Evolutionary conservation across 1,140 invertebrate species (phyloP).

Genomic region (Diorhabda sublineata): DNA sequence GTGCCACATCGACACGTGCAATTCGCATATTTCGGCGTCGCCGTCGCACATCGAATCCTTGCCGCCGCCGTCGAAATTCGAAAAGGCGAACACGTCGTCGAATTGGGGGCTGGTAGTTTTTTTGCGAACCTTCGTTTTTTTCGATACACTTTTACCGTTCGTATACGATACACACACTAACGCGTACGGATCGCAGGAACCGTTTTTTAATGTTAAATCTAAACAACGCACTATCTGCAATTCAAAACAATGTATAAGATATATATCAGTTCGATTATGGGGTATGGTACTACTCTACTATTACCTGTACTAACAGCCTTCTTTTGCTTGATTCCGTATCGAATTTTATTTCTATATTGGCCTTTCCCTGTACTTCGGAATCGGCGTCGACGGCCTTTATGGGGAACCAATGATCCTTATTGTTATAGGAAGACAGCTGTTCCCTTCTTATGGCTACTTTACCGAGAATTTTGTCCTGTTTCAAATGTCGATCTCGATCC

Average conservation of each 20-base stretch:
- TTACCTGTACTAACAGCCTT: constrained; percentile 18
- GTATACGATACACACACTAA: constrained; percentile 73
- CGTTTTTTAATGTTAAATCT: constrained; percentile 84
- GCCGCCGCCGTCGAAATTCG: constrained; percentile 64
- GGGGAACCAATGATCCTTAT: constrained; percentile 89
- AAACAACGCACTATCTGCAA: constrained; percentile 71
- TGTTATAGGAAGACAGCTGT: constrained; percentile 79
- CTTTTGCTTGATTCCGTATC: constrained; percentile 42
- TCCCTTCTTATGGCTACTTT: constrained; percentile 86
- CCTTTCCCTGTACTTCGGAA: constrained; percentile 84
- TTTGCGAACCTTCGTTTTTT: constrained; percentile 80
- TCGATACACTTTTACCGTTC: constrained; percentile 76
- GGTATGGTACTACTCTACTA: neutral
- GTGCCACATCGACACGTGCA: constrained; percentile 80
- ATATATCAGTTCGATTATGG: neutral
- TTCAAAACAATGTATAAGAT: neutral
- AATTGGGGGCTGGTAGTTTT: constrained; percentile 86
- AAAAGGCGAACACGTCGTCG: constrained; percentile 84
- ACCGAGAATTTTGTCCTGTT: constrained; percentile 81
- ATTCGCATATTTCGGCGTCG: constrained; percentile 64
- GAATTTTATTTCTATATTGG: constrained; percentile 66
- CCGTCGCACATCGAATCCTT: constrained; percentile 44
- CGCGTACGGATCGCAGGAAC: constrained; percentile 86
- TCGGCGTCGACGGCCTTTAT: constrained; percentile 79
- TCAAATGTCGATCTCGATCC: constrained; percentile 72